Percentiles rank a stretch among this genome's conserved stretches.
Evolutionary conservation across 2,113 vertebrate species (phyloP).

Genomic region (Sterrhoptilus dennistouni): DNA sequence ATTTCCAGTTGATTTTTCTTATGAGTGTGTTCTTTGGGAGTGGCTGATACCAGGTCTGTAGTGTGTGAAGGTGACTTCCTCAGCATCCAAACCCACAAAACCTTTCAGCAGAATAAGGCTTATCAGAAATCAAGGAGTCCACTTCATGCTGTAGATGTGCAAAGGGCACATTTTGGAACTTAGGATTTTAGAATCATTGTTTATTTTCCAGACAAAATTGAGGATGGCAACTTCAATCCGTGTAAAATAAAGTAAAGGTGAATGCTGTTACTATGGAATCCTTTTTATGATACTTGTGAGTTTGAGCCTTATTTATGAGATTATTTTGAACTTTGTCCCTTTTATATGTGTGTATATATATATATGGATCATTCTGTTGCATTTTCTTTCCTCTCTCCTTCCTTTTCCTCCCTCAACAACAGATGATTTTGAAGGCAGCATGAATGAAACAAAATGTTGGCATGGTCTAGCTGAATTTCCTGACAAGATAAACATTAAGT

Average conservation of each 20-base stretch:
- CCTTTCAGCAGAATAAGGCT: not conserved
- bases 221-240: not conserved
- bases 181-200: not conserved
- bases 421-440: slow-evolving; percentile 46
- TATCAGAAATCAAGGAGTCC: not conserved
- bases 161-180: not conserved
- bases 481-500: slow-evolving; percentile 63
- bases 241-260: not conserved
- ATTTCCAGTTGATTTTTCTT: not conserved
- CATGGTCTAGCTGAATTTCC: slow-evolving; percentile 49
- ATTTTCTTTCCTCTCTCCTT: slow-evolving; percentile 11
- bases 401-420: slow-evolving; percentile 3
- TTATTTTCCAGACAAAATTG: not conserved
- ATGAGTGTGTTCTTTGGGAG: not conserved
- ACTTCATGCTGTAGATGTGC: not conserved
- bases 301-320: not conserved
- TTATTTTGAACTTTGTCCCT: not conserved
- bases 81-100: not conserved
- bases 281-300: not conserved
- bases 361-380: not conserved
- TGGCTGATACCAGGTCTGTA: not conserved
- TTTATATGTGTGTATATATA: not conserved
- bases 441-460: slow-evolving; percentile 68
- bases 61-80: not conserved
- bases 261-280: not conserved